phyloP scores from a whole-genome alignment of 2,888 invertebrate genomes.

The Amphimallon solstitiale region DNA sequence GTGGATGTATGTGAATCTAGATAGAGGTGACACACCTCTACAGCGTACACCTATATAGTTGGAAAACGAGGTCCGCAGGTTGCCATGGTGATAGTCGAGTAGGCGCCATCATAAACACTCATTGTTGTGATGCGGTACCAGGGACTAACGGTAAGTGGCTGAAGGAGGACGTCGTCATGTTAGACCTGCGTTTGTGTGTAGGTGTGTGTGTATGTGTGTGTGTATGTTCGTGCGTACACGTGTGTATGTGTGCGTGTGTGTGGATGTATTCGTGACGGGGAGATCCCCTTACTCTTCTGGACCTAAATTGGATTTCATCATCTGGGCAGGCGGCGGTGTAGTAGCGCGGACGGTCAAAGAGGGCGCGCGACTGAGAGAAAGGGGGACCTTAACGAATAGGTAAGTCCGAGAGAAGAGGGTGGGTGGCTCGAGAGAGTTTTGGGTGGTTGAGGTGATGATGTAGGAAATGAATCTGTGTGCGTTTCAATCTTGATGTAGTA shows the following conservation, averaged over 20 bases:
- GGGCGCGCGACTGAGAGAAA: neutral
- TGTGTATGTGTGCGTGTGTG: too few relatives aligned
- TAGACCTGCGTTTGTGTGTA: slow-evolving; percentile 34
- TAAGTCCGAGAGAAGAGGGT: slow-evolving; percentile 54
- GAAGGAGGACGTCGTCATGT: slow-evolving; percentile 49
- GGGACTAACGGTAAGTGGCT: slow-evolving; percentile 48
- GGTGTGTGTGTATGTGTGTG: too few relatives aligned
- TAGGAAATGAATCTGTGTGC: slow-evolving; percentile 6
- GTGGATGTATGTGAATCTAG: too few relatives aligned
- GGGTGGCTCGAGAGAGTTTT: slow-evolving; percentile 41
- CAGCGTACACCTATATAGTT: slow-evolving; percentile 42
- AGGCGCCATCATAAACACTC: slow-evolving; percentile 66
- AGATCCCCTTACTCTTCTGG: slow-evolving; percentile 45
- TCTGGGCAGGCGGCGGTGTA: slow-evolving; percentile 44
- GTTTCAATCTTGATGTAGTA: neutral
- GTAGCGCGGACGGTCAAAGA: neutral
- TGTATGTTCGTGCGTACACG: too few relatives aligned
- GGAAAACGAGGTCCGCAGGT: slow-evolving; percentile 57
- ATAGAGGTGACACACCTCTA: slow-evolving; percentile 56
- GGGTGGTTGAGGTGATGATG: slow-evolving; percentile 15
- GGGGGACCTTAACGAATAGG: slow-evolving; percentile 45
- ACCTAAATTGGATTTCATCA: slow-evolving; percentile 62
- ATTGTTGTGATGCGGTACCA: slow-evolving; percentile 64
- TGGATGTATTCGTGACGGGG: neutral
- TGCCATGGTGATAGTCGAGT: slow-evolving; percentile 64